Percentiles rank a stretch among this genome's conserved stretches.
phyloP scores from a whole-genome alignment of 1,140 invertebrate genomes.

The Xylocopa sonorina region DNA sequence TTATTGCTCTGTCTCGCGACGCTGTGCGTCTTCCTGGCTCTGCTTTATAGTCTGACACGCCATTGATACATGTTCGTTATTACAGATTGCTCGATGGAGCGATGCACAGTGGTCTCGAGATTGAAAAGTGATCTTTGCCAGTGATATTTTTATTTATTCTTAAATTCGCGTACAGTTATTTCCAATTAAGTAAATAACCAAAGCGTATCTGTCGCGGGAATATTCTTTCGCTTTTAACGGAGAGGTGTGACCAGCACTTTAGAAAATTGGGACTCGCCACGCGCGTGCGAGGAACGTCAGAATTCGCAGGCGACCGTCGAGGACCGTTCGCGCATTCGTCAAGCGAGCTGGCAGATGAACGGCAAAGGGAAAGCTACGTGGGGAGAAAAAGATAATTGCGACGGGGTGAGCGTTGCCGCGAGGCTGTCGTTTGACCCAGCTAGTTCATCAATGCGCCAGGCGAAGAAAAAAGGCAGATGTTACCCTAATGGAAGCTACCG shows the following conservation, averaged over 20 bases:
- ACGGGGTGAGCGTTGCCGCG: conserved; percentile 12
- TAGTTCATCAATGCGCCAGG: not conserved
- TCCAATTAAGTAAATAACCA: not conserved
- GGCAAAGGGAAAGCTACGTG: conserved; percentile 39
- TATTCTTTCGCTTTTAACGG: not conserved
- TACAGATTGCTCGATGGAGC: not conserved
- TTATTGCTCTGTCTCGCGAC: not conserved
- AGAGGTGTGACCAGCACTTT: conserved; percentile 36
- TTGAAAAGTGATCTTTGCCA: too few species aligned
- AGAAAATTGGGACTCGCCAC: conserved; percentile 34
- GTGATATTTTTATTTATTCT: too few species aligned
- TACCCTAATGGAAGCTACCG: conserved; percentile 15
- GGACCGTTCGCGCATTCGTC: conserved; percentile 37
- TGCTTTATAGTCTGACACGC: not conserved
- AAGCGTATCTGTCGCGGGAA: not conserved
- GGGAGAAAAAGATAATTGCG: conserved; percentile 44
- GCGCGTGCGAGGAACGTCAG: conserved; percentile 4
- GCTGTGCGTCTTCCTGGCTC: not conserved
- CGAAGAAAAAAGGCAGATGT: not conserved
- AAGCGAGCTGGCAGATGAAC: conserved; percentile 39
- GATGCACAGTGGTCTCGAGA: not conserved
- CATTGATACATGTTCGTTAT: not conserved
- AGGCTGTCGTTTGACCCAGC: conserved; percentile 36
- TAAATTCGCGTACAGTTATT: too few species aligned
- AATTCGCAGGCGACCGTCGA: conserved; percentile 8